Base-by-base conservation (phyloP, 2,797 vertebrate genomes). In the Somateria mollissima region DNA sequence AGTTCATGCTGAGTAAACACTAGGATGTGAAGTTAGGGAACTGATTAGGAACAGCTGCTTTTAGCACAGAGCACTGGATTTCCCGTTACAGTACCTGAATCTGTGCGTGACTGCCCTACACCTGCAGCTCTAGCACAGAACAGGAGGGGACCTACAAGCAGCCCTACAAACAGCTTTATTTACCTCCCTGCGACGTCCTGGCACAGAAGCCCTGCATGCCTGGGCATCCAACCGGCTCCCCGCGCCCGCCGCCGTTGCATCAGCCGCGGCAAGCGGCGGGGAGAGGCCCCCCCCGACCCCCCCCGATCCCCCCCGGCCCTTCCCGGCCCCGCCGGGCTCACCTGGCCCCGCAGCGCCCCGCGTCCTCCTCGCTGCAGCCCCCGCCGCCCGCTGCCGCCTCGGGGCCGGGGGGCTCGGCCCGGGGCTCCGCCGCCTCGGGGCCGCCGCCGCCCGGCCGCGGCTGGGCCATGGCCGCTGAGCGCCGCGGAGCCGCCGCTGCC, bases 181-280 rank as follows among this genome's bases (percentile, higher is more conserved):
- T 56, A 25, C 58, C 6, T 66, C 39, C 32, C 64, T 41, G 13
- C 47, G 11, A 32, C 22, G 77, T 77, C 71, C 60, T 71, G 75
- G 79, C 51, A 85, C 61, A 64, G 39, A 89, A 92, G n/a, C 39
- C 47, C 36, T 37, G 65, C 8, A 41, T 71, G 43, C 43, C 43
- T 19, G 43, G 8, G 43, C 43, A 9, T 43, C 43, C 43, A 19
- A 19, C 43, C 43, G 18, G 43, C 43, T 43, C 43, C 43, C 43
- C 7, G 47, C 13, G 47, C 47, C 47, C 47, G 47, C 72, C 54
- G 43, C 62, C 66, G 91, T 95, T 94, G 92, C 93, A 84, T 95
- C 93, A 96, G 90, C 95, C 77, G 41, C 36, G 58, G 71, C 79
- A 53, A 60, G 24, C 77, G 77, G 7, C 47, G 22, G 22, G 47